Evolutionary conservation across 2,797 vertebrate species (phyloP).

Genomic region (Pelobates cultripes): DNA sequence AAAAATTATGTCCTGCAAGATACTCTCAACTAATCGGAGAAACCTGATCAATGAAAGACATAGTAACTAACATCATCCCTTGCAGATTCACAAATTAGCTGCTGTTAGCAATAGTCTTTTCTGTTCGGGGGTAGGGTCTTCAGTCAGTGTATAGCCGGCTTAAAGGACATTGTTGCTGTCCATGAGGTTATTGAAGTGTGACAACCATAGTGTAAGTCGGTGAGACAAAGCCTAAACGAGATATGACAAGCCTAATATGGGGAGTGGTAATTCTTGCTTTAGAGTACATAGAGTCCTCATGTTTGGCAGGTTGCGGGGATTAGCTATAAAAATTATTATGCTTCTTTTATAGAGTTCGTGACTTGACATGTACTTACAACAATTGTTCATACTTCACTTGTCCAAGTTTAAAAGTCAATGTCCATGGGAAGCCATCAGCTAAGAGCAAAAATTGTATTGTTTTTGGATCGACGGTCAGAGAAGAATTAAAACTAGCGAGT

Average conservation of each 20-base stretch:
- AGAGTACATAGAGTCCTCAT: conserved; percentile 35
- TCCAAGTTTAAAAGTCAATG: conserved; percentile 6
- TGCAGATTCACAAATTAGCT: too few species aligned
- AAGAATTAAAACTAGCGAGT: not conserved
- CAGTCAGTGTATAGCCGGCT: too few species aligned
- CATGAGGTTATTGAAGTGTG: conserved; percentile 10
- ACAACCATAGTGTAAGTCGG: conserved; percentile 11
- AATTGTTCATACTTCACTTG: not conserved
- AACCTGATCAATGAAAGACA: too few species aligned
- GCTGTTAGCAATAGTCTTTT: too few species aligned
- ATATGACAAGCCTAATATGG: conserved; percentile 37
- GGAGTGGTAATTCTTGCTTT: conserved; percentile 37
- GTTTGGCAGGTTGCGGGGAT: conserved; percentile 42
- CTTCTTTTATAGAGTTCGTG: conserved; percentile 24
- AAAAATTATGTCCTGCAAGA: too few species aligned
- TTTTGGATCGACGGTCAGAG: not conserved
- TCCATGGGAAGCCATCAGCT: not conserved
- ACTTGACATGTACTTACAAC: conserved; percentile 33
- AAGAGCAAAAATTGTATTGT: not conserved
- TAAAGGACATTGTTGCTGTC: not conserved
- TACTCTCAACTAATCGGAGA: too few species aligned
- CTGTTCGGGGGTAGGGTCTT: too few species aligned
- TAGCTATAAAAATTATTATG: conserved; percentile 39
- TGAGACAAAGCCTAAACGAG: conserved; percentile 28
- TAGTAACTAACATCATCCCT: too few species aligned